phyloP scores from a whole-genome alignment of 2,797 vertebrate species.

The Anomalospiza imberbis region DNA sequence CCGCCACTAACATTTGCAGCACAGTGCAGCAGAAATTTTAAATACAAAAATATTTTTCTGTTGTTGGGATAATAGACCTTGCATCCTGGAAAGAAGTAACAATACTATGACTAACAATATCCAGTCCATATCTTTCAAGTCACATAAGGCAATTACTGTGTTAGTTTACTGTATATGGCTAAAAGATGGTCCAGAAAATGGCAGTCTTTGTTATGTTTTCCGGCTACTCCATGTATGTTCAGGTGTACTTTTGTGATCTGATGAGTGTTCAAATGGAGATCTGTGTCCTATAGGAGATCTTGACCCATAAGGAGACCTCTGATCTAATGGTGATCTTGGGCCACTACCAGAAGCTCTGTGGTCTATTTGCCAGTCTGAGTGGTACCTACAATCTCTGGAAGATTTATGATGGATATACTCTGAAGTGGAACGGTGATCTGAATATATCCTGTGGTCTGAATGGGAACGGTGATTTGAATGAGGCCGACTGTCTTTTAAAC shows the following conservation, averaged over 20 bases:
- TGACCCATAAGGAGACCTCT: slow-evolving; percentile 89
- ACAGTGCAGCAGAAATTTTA: slow-evolving; percentile 89
- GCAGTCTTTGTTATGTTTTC: slow-evolving; percentile 90
- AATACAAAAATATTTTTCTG: slow-evolving; percentile 93
- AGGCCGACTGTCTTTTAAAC: slow-evolving; percentile 80
- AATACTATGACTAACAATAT: slow-evolving; percentile 81
- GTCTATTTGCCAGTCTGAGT: slow-evolving; percentile 93
- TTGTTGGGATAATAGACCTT: slow-evolving; percentile 82
- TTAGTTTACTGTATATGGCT: slow-evolving; percentile 89
- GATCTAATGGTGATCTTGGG: slow-evolving; percentile 88
- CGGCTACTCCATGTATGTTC: slow-evolving; percentile 95
- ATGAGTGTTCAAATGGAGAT: slow-evolving; percentile 91
- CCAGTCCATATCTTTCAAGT: slow-evolving; percentile 87
- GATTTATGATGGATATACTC: slow-evolving; percentile 85
- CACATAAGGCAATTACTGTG: slow-evolving; percentile 96
- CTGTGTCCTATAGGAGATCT: slow-evolving; percentile 87
- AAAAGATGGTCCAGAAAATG: slow-evolving; percentile 73
- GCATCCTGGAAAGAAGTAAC: slow-evolving; percentile 83
- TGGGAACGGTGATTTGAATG: slow-evolving; percentile 83
- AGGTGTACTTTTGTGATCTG: slow-evolving; percentile 96
- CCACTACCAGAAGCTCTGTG: slow-evolving; percentile 88
- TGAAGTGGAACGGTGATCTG: slow-evolving; percentile 80
- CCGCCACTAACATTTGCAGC: slow-evolving; percentile 80
- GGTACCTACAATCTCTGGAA: slow-evolving; percentile 89
- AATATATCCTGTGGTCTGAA: slow-evolving; percentile 76